Evolutionary conservation across 2,113 vertebrate species (phyloP), one percentile per base, ranked within the genome.

Genomic region (Pithys albifrons): DNA sequence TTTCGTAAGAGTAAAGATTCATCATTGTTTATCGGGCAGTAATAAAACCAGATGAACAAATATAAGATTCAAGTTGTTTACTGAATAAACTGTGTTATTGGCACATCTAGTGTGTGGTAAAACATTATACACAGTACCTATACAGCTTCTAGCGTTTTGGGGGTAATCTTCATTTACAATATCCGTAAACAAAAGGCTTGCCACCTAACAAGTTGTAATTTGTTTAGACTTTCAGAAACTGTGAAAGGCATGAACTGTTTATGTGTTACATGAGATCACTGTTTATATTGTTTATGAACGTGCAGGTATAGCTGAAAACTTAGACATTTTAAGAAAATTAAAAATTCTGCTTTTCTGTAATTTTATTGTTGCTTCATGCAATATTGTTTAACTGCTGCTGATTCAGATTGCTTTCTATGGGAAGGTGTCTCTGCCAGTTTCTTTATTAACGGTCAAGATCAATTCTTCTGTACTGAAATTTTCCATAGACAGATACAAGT

Each of bases 291-390:
- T 97, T 96, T 96, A 97, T 98, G 98, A 97, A 98, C 98, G 98
- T 98, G 98, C 98, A 98, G 98, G 97, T 97, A 98, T 97, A 98
- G 98, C 97, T 84, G 96, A 97, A 97, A 98, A 98, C 97, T 97
- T 80, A 97, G 97, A 97, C 96, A 91, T 92, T 97, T 96, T 94
- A 97, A 97, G 96, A 97, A 98, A 98, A 98, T 98, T 97, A 98
- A 98, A 98, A 98, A 98, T 98, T 98, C 98, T 97, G 97, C 97
- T 98, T 95, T 97, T 98, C 95, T 97, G 97, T 97, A 98, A 98
- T 97, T 98, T 98, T 97, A 97, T 95, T 62, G 55, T 98, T 96
- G 97, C 98, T 98, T 99, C 99, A 99, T 99, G 99, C 99, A 99
- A 93, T 98, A 98, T 97, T 97, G 93, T 97, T 98, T 98, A 98